Evolutionary conservation across 1,140 invertebrate species (phyloP).

Genomic region (Zaprionus camerounensis): DNA sequence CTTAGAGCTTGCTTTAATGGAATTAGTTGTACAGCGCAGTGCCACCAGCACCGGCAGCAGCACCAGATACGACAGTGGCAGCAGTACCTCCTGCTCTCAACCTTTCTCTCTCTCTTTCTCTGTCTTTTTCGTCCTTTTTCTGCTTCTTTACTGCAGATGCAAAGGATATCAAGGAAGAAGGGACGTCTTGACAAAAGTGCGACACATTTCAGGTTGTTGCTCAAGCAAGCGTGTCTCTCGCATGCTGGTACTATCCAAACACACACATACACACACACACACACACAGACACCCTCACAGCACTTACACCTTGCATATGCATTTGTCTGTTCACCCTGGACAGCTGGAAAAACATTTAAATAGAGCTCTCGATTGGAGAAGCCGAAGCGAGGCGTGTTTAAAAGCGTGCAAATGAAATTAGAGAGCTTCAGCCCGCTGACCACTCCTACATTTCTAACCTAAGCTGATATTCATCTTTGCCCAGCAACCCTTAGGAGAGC

Average conservation of each 20-base stretch:
- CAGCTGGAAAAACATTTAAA: conserved; percentile 65
- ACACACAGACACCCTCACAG: background rate
- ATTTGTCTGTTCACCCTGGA: background rate
- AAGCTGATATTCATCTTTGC: conserved; percentile 1
- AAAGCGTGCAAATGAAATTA: conserved; percentile 79
- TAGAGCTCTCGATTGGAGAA: conserved; percentile 60
- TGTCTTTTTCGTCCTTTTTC: background rate
- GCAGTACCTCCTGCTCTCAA: conserved; percentile 24
- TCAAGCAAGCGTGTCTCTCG: conserved; percentile 11
- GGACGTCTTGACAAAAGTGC: conserved; percentile 20
- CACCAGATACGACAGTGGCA: conserved; percentile 39
- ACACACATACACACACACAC: conserved; percentile 13
- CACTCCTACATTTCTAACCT: conserved; percentile 14
- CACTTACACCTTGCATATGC: conserved; percentile 4
- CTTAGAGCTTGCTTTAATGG: conserved; percentile 80
- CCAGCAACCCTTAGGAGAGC: background rate
- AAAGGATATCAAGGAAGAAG: conserved; percentile 36
- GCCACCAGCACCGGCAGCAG: conserved; percentile 14
- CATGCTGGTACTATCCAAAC: conserved; percentile 4
- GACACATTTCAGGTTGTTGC: conserved; percentile 31
- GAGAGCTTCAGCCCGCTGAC: conserved; percentile 46
- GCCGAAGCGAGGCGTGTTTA: conserved; percentile 52
- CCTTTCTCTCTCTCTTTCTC: conserved; percentile 10
- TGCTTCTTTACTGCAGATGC: background rate
- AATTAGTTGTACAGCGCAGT: conserved; percentile 71